Base-by-base conservation (phyloP, 2,113 vertebrate genomes). In the Campylorhamphus procurvoides region DNA sequence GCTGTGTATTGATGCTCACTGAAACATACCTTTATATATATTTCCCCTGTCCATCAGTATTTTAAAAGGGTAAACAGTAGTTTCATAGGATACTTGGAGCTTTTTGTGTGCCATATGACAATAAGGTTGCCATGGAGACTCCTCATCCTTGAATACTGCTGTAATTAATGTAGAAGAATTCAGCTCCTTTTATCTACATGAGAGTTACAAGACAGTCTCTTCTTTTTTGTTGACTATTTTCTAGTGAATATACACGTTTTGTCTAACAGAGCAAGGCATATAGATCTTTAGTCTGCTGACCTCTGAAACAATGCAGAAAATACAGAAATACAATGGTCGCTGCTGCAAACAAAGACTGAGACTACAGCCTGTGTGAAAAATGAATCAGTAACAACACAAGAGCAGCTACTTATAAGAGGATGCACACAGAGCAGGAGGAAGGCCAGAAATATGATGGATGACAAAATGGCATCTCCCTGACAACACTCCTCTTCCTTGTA, bases 101-200 rank as follows among this genome's bases (percentile, higher is more conserved):
- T 87, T 80, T 95, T 66, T 89, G 55, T 19, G 1, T 89, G 83
- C 86, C 87, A 81, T 92, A 87, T 94, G 94, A 96, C 96, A 97
- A 92, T 84, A 90, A 94, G 68, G 97, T 98, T 98, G 94, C 96
- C 94, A 97, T 97, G 97, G 97, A 83, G 86, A 98, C 91, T 75
- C 80, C 66, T 94, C 42, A 85, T 88, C 93, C 89, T 92, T 88
- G 91, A 94, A 96, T 93, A 87, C 86, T 84, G 74, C 60, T 93
- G 87, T 97, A 95, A 97, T 77, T 96, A 96, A 97, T 84, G 56
- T 93, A 96, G 95, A 93, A 87, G 59, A 68, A 79, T 93, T 96
- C 87, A 93, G 44, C 47, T 92, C 80, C 84, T 97, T 96, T 93
- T 86, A 87, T 94, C 93, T 91, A 50, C 52, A 31, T 25, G 11